Conservation (phyloP, 92 coral and sea anemone species). For the Zoanthus sociatus region DNA sequence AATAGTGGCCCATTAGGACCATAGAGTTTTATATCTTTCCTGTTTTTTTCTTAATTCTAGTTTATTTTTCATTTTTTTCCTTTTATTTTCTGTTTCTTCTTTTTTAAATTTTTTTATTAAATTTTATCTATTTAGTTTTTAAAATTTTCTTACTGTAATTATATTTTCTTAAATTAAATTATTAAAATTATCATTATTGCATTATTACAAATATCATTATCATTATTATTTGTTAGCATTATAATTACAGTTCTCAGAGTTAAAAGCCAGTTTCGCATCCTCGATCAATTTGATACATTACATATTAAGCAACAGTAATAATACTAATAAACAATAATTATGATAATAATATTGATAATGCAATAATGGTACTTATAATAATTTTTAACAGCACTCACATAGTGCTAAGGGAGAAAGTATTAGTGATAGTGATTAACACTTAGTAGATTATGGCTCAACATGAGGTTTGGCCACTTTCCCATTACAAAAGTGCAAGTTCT, state of each 20-base stretch:
- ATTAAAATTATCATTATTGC: not conserved
- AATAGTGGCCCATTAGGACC: not conserved
- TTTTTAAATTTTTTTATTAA: too few relatives aligned
- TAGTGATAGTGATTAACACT: not conserved
- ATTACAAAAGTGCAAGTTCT: not conserved
- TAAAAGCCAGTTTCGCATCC: slow-evolving; percentile 6
- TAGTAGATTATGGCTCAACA: not conserved
- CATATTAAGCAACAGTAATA: not conserved
- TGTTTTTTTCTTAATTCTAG: slow-evolving; percentile 4
- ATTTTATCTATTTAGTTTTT: not conserved
- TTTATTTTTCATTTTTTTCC: not conserved
- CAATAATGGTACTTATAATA: not conserved
- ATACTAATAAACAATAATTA: slow-evolving; percentile 1
- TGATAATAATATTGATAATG: not conserved
- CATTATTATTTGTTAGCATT: too few relatives aligned
- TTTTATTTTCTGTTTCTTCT: not conserved
- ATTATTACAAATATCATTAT: not conserved
- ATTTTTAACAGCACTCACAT: too few relatives aligned
- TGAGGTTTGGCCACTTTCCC: slow-evolving; percentile 7
- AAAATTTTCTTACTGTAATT: not conserved
- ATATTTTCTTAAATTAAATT: not conserved
- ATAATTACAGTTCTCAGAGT: not conserved
- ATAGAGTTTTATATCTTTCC: slow-evolving; percentile 2
- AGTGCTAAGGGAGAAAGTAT: not conserved
- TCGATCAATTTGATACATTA: not conserved